Evolutionary conservation across 2,113 vertebrate species (phyloP).

Genomic region (Malurus elegans): DNA sequence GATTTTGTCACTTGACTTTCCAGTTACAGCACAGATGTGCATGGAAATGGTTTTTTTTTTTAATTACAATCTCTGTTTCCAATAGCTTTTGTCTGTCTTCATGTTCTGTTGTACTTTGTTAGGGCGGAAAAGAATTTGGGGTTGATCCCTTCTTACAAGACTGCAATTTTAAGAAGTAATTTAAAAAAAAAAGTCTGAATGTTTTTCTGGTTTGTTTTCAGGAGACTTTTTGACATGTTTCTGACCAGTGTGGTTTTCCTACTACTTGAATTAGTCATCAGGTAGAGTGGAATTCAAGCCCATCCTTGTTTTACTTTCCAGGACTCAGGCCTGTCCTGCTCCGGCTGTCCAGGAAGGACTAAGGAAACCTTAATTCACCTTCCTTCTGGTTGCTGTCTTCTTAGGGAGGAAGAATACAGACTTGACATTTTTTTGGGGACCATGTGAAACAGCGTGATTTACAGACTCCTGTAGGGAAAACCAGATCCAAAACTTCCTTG

Average conservation of each 20-base stretch:
- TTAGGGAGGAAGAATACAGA: background rate
- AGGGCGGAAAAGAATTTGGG: background rate
- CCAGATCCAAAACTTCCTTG: background rate
- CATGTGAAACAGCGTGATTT: background rate
- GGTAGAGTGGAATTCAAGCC: background rate
- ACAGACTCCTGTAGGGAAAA: background rate
- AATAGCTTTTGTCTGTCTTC: background rate
- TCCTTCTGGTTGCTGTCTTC: background rate
- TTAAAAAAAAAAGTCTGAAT: background rate
- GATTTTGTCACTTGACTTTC: conserved; percentile 8
- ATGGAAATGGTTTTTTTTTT: background rate
- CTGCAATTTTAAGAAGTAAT: background rate
- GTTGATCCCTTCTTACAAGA: background rate
- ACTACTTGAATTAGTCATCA: conserved; percentile 31
- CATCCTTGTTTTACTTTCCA: background rate
- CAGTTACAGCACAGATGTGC: background rate
- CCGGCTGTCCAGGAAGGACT: conserved; percentile 10
- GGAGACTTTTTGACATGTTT: background rate
- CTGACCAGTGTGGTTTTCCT: conserved; percentile 4
- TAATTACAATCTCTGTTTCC: background rate
- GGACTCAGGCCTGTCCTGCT: background rate
- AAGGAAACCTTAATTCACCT: background rate
- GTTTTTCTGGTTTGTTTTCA: background rate
- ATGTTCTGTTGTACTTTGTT: background rate
- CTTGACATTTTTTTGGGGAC: background rate